Conservation (phyloP, 2,113 vertebrate genomes). For the Neolamprologus brichardi region DNA sequence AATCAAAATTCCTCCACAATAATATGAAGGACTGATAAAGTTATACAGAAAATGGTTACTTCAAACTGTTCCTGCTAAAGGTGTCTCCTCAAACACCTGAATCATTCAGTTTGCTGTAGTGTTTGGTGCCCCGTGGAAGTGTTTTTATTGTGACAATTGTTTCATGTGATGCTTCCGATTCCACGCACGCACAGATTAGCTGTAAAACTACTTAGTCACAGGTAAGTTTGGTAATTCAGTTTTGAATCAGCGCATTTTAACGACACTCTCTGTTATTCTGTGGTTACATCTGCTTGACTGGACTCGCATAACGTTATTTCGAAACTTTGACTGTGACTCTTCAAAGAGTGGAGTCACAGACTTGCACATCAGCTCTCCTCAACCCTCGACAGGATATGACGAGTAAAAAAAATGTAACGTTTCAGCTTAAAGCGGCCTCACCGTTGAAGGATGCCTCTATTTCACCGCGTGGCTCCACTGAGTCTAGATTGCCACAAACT, state of each 20-base stretch:
- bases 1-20: accelerated
- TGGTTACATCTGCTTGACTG: not conserved
- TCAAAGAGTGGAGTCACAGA: not conserved
- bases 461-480: not conserved
- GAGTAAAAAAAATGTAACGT: not conserved
- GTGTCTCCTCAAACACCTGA: not conserved
- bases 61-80: not conserved
- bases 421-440: slow-evolving; percentile 9
- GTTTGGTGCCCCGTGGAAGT: not conserved
- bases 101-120: not conserved
- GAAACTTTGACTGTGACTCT: not conserved
- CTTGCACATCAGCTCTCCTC: not conserved
- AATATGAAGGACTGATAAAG: not conserved
- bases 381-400: not conserved
- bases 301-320: not conserved
- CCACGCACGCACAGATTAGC: not conserved
- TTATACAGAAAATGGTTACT: not conserved
- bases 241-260: not conserved
- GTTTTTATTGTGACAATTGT: not conserved
- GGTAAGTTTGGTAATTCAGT: not conserved
- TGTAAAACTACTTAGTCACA: not conserved
- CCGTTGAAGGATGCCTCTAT: slow-evolving; percentile 19
- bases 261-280: not conserved
- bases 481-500: slow-evolving; percentile 26
- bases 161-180: not conserved